phyloP scores from a whole-genome alignment of 2,888 invertebrate genomes.

The Oscheius sp. region DNA sequence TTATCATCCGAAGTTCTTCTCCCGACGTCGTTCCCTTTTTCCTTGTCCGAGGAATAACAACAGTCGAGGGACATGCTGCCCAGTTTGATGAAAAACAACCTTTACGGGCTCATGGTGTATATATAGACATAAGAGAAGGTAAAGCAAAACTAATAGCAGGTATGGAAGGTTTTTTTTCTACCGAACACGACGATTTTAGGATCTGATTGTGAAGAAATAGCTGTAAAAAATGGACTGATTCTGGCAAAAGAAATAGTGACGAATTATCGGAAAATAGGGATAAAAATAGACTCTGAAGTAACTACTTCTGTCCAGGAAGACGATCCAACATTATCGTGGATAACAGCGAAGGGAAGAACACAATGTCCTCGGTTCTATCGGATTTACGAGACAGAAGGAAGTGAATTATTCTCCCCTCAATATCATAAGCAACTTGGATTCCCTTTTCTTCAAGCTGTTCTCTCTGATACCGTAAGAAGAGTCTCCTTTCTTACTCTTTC shows the following conservation, averaged over 20 bases:
- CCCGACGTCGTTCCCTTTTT: conserved; percentile 17
- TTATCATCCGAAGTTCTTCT: conserved; percentile 10
- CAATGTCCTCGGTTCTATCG: conserved; percentile 48
- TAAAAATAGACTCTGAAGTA: conserved; percentile 1
- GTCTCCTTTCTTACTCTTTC: too few relatives aligned
- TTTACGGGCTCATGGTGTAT: conserved; percentile 46
- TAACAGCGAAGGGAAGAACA: conserved; percentile 34
- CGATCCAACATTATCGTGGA: conserved; percentile 33
- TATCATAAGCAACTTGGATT: conserved; percentile 45
- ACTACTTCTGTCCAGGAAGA: conserved; percentile 46
- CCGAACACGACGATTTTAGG: background rate
- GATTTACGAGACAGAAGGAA: conserved; percentile 54
- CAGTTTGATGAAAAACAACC: conserved; percentile 35
- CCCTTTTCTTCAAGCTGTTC: conserved; percentile 41
- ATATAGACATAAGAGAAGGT: conserved; percentile 30
- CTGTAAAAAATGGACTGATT: conserved; percentile 8
- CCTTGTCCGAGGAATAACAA: conserved; percentile 39
- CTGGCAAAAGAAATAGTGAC: background rate
- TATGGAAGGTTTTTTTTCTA: background rate
- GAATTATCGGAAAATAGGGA: background rate
- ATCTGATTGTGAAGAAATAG: conserved; percentile 4
- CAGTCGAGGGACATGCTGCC: conserved; percentile 35
- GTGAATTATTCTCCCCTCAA: conserved; percentile 37
- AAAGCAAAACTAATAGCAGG: conserved; percentile 21
- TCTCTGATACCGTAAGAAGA: conserved; percentile 27